Conservation (phyloP, 2,113 vertebrate species). For the Myrmecophaga tridactyla region DNA sequence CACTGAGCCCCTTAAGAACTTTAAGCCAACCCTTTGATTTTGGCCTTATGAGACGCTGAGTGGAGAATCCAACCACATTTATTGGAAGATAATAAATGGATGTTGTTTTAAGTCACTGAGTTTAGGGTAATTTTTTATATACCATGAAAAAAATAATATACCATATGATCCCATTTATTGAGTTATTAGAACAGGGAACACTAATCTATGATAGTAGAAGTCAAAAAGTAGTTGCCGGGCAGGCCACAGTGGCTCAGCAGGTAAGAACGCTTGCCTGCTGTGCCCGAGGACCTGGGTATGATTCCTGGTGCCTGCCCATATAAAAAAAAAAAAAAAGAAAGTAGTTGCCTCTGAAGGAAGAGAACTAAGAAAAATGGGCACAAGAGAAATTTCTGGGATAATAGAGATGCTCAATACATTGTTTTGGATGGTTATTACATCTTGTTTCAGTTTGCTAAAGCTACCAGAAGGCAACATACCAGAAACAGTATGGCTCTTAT, state of each 20-base stretch:
- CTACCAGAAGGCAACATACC: too few relatives aligned
- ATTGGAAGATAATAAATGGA: not conserved
- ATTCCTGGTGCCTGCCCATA: too few relatives aligned
- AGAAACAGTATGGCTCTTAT: too few relatives aligned
- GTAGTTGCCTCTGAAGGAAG: not conserved
- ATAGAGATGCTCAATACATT: conserved; percentile 6
- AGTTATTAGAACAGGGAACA: not conserved
- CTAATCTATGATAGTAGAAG: not conserved
- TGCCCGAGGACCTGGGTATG: too few relatives aligned
- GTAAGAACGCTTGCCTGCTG: too few relatives aligned
- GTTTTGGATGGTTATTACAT: not conserved
- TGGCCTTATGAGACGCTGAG: not conserved
- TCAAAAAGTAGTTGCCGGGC: not conserved
- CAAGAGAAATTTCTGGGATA: not conserved
- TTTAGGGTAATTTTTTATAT: not conserved
- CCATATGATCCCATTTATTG: not conserved
- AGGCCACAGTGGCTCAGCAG: too few relatives aligned
- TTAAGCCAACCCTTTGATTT: not conserved
- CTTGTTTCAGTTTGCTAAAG: too few relatives aligned
- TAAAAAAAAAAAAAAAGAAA: too few relatives aligned
- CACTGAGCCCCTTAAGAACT: not conserved
- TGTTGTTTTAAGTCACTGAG: too few relatives aligned
- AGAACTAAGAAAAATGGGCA: not conserved
- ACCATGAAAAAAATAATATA: not conserved
- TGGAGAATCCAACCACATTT: not conserved